Evolutionary conservation across 2,113 vertebrate species (phyloP), one percentile per base, ranked within the genome.

Genomic region (Scomber colias): DNA sequence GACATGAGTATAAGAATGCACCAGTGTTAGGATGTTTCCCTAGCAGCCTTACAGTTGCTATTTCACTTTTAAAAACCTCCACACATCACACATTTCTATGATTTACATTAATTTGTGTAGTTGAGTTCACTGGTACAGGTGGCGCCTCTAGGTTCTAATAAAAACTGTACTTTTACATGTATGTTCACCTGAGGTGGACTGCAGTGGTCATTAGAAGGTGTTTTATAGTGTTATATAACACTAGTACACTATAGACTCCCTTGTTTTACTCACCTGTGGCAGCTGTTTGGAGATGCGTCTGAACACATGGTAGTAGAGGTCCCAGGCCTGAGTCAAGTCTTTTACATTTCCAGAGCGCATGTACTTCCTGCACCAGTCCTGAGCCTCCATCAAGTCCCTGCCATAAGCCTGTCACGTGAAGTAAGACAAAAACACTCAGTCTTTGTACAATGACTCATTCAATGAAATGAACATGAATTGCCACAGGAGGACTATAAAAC

Each of bases 311-410:
- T 99, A 99, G 84, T 99, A 99, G 64, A 99, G 97, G 79, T 99
- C 98, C 98, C 98, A 99, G 67, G 98, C 98, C 84, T 99, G 98
- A 0, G 98, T 99, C 71, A 99, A 94, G 90, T 99, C 98, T 91
- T 99, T 99, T 51, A 99, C 97, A 0, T 99, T 99, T 51, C 98
- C 98, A 0, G 98, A 99, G 45, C 98, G 97, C 97, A 99, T 99
- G 90, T 99, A 99, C 86, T 99, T 99, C 84, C 98, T 93, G 90
- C 98, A 99, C 98, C 98, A 99, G 61, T 99, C 98, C 57, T 99
- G 98, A 48, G 98, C 98, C 94, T 99, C 98, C 98, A 99, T 99
- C 62, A 99, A 89, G 84, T 99, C 98, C 87, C 98, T 94, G 55
- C 98, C 98, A 2, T 99, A 99, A 0, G 98, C 98, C 98, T 99